Base-by-base conservation (phyloP, 2,113 vertebrate species). In the Cryptotis parvus region DNA sequence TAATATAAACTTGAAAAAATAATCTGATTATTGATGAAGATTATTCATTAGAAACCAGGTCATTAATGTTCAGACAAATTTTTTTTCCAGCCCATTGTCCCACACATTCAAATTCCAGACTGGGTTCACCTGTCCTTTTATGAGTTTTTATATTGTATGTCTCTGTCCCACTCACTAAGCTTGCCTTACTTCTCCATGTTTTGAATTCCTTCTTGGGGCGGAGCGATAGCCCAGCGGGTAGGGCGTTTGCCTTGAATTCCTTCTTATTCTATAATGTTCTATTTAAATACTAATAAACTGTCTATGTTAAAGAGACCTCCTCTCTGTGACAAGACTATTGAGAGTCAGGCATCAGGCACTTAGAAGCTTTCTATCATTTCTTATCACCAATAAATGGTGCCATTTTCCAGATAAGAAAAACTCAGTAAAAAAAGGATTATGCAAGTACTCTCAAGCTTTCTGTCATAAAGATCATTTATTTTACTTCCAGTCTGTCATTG, bases 221-320 rank as follows among this genome's bases (percentile, higher is more conserved):
- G n/a, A n/a, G n/a, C n/a, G n/a, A n/a, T n/a, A n/a, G n/a, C n/a
- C n/a, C n/a, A n/a, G n/a, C n/a, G n/a, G n/a, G n/a, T n/a, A n/a
- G n/a, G n/a, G n/a, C n/a, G n/a, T n/a, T n/a, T n/a, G n/a, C n/a
- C n/a, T 4, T 70, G 27, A 81, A 65, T 90, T 84, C 9, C 9
- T 86, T 43, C 61, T 89, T 31, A 72, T 94, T 80, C 8, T 63
- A 39, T 29, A 75, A 37, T 4, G 78, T 37, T 6, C 9, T n/a
- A 27, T 66, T 72, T 91, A 93, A 86, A 80, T 26, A 84, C 41
- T 69, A 86, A 72, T 6, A 75, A 72, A 45, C 83, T 86, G 4
- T 66, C 27, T 43, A n/a, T n/a, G 24, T 75, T 69, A 69, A 80
- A 92, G 74, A 45, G 31, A 41, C 9, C 20, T 61, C 45, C 45